Evolutionary conservation across 2,797 vertebrate genomes (phyloP), one percentile per base, ranked within the genome.

Genomic region (Rhabdophis nuchalis): DNA sequence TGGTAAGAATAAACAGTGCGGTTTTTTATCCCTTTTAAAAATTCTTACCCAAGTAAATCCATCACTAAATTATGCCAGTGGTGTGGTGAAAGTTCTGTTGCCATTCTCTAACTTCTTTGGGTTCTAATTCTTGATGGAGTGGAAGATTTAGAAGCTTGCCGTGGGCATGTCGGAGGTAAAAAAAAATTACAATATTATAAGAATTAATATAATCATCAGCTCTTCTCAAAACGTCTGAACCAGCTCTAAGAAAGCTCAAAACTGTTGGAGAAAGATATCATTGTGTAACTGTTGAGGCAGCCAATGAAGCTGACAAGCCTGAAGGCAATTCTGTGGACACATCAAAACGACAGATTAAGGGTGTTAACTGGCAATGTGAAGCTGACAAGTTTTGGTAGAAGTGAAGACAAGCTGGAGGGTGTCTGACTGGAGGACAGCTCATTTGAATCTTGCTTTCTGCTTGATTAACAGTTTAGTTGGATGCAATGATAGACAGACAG

Each of bases 341-440:
- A 89, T 87, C 85, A 86, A 90, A 2, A 5, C 3, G 93, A 53
- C 41, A 89, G 87, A 88, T n/a, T 2, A 87, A 60, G 89, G 50
- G 88, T 3, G 77, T n/a, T 29, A 32, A 11, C 85, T 64, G 92
- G 89, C 89, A 94, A 64, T 77, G 23, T 89, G 25, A 9, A 1
- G 23, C 77, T 50, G 46, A 94, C 52, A 92, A 91, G 0, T 53
- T 2, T 50, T 27, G 88, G 60, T 53, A 88, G 91, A 93, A 58
- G 87, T 86, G 89, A 50, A 94, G 93, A 93, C n/a, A 86, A 95
- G 36, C 85, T 92, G 72, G 89, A 68, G 68, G 92, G 60, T 86
- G 88, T 91, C 90, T 57, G 77, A 53, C 87, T 90, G 20, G 90
- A 58, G 88, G 82, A 61, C 6, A 90, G 29, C 89, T 89, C 91